Conservation (phyloP, 2,888 invertebrate genomes). For the Gisinianus flammeolus region DNA sequence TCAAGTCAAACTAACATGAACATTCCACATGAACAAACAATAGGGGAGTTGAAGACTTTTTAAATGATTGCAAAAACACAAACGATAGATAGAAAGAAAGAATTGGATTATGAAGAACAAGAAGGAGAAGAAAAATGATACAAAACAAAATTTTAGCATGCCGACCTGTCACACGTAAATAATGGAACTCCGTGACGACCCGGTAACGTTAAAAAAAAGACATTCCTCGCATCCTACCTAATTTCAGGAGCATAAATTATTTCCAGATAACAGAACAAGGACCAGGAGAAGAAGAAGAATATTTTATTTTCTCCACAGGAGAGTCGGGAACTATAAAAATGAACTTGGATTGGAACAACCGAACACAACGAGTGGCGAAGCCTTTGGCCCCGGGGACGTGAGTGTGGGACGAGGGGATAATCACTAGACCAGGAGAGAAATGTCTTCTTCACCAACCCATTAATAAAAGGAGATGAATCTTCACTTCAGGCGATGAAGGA, state of each 20-base stretch:
- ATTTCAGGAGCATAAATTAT: conserved; percentile 54
- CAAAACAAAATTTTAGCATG: conserved; percentile 18
- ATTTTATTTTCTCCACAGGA: conserved; percentile 32
- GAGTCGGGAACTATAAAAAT: conserved; percentile 36
- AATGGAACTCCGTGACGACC: conserved; percentile 37
- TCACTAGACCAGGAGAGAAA: conserved; percentile 51
- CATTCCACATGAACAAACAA: background rate
- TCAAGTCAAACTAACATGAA: conserved; percentile 12
- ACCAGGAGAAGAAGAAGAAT: conserved; percentile 16
- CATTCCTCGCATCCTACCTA: conserved; percentile 50
- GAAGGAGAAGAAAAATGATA: conserved; percentile 1
- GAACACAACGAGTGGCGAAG: conserved; percentile 40
- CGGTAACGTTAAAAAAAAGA: conserved; percentile 31
- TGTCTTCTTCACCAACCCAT: conserved; percentile 58
- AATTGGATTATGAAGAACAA: background rate
- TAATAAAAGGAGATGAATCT: conserved; percentile 57
- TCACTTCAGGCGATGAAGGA: conserved; percentile 57
- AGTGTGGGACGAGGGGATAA: conserved; percentile 48
- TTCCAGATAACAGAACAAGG: conserved; percentile 38
- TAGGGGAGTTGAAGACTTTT: conserved; percentile 12
- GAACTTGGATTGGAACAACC: conserved; percentile 37
- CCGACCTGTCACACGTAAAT: conserved; percentile 25
- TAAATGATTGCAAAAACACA: conserved; percentile 22
- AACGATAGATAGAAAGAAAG: background rate
- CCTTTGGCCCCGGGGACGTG: conserved; percentile 50